Evolutionary conservation across 2,888 invertebrate genomes (phyloP).

Genomic region (Oscheius sp.): DNA sequence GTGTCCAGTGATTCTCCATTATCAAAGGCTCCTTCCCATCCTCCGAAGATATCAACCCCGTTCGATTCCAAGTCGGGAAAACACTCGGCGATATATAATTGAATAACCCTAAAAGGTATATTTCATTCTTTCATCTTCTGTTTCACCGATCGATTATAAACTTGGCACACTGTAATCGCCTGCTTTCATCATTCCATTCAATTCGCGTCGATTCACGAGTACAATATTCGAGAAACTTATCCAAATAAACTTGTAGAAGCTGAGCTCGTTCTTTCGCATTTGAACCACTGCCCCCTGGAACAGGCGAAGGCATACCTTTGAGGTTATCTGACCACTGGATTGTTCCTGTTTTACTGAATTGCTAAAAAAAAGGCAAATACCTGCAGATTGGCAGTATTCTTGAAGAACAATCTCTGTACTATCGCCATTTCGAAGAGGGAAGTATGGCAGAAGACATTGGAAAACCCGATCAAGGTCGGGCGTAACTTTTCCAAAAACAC

Average conservation of each 20-base stretch:
- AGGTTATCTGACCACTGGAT: conserved; percentile 44
- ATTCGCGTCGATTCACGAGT: conserved; percentile 64
- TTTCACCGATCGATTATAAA: conserved; percentile 65
- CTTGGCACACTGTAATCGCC: conserved; percentile 58
- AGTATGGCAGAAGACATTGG: conserved; percentile 65
- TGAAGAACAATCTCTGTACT: conserved; percentile 58
- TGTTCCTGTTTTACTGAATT: conserved; percentile 31
- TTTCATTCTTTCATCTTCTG: too few relatives aligned
- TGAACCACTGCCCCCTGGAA: conserved; percentile 14
- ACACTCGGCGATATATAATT: conserved; percentile 52
- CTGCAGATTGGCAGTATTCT: conserved; percentile 59
- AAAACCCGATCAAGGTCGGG: conserved; percentile 60
- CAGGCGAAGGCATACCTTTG: conserved; percentile 23
- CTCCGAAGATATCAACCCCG: conserved; percentile 65
- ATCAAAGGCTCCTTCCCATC: conserved; percentile 65
- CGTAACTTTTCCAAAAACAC: conserved; percentile 58
- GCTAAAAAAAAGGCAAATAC: conserved; percentile 9
- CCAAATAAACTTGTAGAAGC: conserved; percentile 65
- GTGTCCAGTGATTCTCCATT: conserved; percentile 60
- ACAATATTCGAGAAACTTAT: conserved; percentile 68
- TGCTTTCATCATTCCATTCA: conserved; percentile 65
- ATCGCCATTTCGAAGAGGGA: conserved; percentile 60
- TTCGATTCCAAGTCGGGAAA: conserved; percentile 55
- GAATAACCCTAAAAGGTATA: conserved; percentile 37
- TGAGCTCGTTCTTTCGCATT: conserved; percentile 62